phyloP scores from a whole-genome alignment of 2,797 vertebrate genomes.

The Todus mexicanus region DNA sequence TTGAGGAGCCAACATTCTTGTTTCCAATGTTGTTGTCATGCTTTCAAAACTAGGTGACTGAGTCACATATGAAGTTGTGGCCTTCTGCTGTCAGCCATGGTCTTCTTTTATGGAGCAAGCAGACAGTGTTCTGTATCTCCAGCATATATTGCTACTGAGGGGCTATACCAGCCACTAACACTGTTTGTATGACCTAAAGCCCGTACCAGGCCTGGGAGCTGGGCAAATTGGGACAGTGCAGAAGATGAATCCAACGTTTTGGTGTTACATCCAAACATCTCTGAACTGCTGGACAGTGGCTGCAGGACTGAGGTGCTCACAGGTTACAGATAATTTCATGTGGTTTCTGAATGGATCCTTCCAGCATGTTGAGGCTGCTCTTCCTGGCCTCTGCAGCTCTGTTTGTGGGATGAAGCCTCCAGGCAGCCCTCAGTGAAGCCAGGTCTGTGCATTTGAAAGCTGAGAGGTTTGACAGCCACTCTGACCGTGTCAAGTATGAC shows the following conservation, averaged over 20 bases:
- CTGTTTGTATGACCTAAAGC: not conserved
- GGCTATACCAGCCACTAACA: not conserved
- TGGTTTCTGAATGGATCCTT: not conserved
- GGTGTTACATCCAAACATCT: not conserved
- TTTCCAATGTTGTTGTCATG: not conserved
- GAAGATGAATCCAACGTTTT: not conserved
- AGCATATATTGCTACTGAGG: not conserved
- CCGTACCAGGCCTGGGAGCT: not conserved
- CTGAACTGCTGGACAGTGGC: not conserved
- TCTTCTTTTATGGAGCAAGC: not conserved
- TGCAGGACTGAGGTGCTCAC: not conserved
- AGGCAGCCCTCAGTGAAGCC: not conserved
- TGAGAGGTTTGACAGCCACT: not conserved
- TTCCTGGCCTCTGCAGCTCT: not conserved
- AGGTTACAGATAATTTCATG: not conserved
- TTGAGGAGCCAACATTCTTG: not conserved
- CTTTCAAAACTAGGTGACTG: not conserved
- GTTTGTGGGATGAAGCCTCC: not conserved
- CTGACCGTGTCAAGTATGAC: rapidly evolving
- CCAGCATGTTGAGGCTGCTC: not conserved
- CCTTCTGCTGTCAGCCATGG: not conserved
- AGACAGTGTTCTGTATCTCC: not conserved
- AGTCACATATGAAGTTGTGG: not conserved
- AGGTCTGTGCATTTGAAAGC: not conserved
- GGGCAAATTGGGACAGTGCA: not conserved